These are phyloP conservation scores for Anser cygnoides DNA, from an alignment of 2,113 vertebrate species.

Conservation along the genomic window DNA sequence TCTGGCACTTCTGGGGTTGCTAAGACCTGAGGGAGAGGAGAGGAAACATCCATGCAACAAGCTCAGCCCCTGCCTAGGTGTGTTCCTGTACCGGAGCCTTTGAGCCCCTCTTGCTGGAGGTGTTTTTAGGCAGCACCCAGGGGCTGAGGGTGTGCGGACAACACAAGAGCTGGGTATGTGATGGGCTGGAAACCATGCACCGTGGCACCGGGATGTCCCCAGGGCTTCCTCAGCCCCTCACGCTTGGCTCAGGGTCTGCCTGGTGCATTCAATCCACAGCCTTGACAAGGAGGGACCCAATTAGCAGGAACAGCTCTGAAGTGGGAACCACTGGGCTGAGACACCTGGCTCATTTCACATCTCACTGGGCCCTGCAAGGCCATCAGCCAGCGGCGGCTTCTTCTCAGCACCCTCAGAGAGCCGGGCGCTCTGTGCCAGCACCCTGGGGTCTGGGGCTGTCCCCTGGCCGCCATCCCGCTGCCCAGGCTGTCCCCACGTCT, in stretches of 20 bases:
- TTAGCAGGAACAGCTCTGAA: slow-evolving; percentile 6
- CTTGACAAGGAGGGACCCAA: not conserved
- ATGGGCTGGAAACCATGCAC: not conserved
- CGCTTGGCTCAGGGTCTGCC: not conserved
- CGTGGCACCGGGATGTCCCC: not conserved
- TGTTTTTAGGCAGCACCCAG: not conserved
- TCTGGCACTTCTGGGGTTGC: not conserved
- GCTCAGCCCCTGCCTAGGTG: not conserved
- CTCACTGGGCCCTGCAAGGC: not conserved
- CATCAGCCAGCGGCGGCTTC: not conserved
- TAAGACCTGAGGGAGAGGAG: not conserved
- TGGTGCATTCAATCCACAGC: not conserved
- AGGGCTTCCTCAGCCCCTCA: not conserved
- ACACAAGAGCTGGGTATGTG: accelerated
- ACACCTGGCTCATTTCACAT: slow-evolving; percentile 21
- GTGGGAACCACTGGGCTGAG: not conserved
- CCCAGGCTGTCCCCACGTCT: not conserved
- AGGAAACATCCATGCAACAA: not conserved
- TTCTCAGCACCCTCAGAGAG: not conserved
- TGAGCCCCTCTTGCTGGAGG: not conserved
- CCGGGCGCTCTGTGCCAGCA: accelerated
- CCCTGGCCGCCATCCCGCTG: not conserved
- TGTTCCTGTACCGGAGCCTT: not conserved
- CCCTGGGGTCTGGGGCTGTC: not conserved
- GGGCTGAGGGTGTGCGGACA: not conserved